phyloP scores from a whole-genome alignment of 2,888 invertebrate species.

The Rhimphoctona megacephalus region DNA sequence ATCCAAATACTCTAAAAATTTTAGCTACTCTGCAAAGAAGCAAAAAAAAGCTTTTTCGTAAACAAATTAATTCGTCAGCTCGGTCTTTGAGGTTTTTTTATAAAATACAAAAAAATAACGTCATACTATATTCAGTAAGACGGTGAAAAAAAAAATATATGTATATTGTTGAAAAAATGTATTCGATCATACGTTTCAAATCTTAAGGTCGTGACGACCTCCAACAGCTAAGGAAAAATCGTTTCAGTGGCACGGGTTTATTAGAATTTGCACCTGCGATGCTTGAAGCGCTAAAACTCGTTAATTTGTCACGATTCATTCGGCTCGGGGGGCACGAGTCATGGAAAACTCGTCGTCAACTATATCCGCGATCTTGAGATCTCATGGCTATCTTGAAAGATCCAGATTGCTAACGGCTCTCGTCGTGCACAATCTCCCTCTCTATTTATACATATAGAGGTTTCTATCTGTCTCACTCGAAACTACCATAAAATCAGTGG shows the following conservation, averaged over 20 bases:
- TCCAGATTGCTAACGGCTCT: conserved; percentile 60
- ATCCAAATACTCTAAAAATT: too few relatives aligned
- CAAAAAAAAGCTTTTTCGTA: too few relatives aligned
- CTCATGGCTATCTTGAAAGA: conserved; percentile 35
- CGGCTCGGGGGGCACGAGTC: conserved; percentile 59
- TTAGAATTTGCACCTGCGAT: conserved; percentile 47
- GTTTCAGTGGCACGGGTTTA: conserved; percentile 37
- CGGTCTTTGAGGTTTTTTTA: not conserved
- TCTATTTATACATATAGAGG: conserved; percentile 18
- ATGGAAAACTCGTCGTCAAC: conserved; percentile 54
- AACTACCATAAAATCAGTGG: conserved; percentile 79
- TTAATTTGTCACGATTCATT: conserved; percentile 66
- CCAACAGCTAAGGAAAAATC: not conserved
- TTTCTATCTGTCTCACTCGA: conserved; percentile 40
- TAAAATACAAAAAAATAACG: not conserved
- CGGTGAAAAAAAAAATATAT: not conserved
- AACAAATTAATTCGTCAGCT: not conserved
- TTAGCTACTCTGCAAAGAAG: too few relatives aligned
- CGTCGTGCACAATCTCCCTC: conserved; percentile 40
- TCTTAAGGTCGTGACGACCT: conserved; percentile 4
- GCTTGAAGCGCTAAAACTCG: conserved; percentile 41
- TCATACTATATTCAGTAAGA: not conserved
- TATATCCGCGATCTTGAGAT: conserved; percentile 63
- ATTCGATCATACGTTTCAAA: not conserved
- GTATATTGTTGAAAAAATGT: not conserved